Conservation (phyloP, 1,140 invertebrate species). For the Drosophila tropicalis region DNA sequence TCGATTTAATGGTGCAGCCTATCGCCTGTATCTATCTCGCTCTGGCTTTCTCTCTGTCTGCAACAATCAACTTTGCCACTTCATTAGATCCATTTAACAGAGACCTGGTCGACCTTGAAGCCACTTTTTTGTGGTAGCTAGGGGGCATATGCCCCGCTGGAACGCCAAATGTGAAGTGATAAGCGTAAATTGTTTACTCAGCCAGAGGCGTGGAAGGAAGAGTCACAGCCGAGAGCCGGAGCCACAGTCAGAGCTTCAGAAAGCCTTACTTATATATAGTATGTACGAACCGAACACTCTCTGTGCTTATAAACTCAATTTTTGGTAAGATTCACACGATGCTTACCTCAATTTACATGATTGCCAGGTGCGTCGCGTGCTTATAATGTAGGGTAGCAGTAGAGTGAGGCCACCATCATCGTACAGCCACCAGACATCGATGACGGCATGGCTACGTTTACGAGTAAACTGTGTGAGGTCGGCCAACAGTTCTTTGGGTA, state of each 20-base stretch:
- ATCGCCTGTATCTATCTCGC: not conserved
- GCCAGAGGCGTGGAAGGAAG: not conserved
- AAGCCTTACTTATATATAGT: no score
- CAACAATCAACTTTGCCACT: conserved; percentile 17
- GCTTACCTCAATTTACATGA: conserved; percentile 90
- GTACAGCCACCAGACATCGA: conserved; percentile 99
- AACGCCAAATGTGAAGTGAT: conserved; percentile 12
- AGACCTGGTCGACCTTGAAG: not conserved
- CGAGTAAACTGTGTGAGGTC: conserved; percentile 89
- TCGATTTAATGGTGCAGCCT: conserved; percentile 3
- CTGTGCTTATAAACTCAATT: not conserved
- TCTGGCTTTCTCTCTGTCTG: not conserved
- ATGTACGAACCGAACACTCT: no score
- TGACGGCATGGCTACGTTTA: conserved; percentile 90
- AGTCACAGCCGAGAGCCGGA: not conserved
- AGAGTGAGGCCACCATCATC: conserved; percentile 95
- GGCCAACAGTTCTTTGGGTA: conserved; percentile 87
- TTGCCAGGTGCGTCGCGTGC: conserved; percentile 93
- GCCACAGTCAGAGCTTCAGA: no score
- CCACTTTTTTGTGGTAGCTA: not conserved
- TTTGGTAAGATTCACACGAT: conserved; percentile 14
- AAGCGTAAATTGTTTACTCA: conserved; percentile 12
- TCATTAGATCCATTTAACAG: conserved; percentile 17
- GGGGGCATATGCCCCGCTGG: not conserved
- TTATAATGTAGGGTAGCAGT: conserved; percentile 94